Base-by-base conservation (phyloP, 2,888 invertebrate genomes). In the Zele albiditarsus region DNA sequence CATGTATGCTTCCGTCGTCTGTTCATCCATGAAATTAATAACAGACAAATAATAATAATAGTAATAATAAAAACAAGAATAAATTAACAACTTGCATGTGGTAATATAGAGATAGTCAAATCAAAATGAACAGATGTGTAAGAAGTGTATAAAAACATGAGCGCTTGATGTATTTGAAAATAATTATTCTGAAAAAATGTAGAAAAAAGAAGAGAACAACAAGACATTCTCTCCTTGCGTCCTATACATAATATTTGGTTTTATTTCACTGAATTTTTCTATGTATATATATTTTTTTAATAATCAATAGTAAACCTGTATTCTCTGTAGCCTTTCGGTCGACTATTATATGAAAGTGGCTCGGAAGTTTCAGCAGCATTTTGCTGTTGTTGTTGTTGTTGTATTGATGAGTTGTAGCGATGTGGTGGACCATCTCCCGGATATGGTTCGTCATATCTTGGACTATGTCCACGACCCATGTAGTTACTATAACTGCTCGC, bases 291-390 rank as follows among this genome's bases (percentile, higher is more conserved):
- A 28, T 42, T 42, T 23, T 3, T 25, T 27, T 28, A 20, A 46
- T 49, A 20, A 49, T 62, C 23, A 46, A 57, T 38, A n/a, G 57
- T 33, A 63, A 85, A 87, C 89, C 88, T 89, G 82, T 86, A 87
- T 80, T 91, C 93, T 90, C 93, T 93, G 89, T 92, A 92, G 83
- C 92, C 93, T 86, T 93, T 92, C 74, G 97, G 97, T 89, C 96
- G 92, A 90, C 96, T 96, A 90, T 97, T 97, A 90, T 97, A 97
- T 89, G 94, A 97, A 82, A 97, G 91, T 65, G 94, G 94, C 89
- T 94, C 94, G 86, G 92, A 92, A 89, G 92, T 91, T 79, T 90
- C 88, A 83, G 91, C 91, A 81, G 53, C n/a, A 20, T 53, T 53
- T 5, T 20, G 2, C 12, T 42, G 42, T 42, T 42, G 53, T 20